Conservation (phyloP, 2,113 vertebrate genomes). For the Sclerurus mexicanus region DNA sequence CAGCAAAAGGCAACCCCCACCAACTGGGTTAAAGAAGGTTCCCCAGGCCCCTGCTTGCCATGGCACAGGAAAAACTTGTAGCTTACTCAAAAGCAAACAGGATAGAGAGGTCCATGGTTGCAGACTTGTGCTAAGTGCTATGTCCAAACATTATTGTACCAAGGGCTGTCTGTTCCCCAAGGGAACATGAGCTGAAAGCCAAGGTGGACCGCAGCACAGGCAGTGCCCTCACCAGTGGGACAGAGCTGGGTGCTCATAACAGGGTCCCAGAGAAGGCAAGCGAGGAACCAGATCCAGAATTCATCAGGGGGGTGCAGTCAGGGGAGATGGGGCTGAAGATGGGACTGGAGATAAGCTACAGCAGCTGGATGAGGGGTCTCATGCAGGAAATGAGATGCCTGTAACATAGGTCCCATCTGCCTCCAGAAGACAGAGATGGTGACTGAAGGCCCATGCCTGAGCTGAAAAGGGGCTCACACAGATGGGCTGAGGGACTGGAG, state of each 20-base stretch:
- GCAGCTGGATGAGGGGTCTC: rapidly evolving
- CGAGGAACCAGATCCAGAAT: not conserved
- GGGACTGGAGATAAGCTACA: not conserved
- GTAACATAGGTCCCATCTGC: not conserved
- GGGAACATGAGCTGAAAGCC: not conserved
- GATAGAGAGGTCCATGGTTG: not conserved
- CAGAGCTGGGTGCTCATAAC: not conserved
- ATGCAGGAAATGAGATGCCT: not conserved
- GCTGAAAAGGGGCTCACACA: not conserved
- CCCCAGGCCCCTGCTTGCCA: not conserved
- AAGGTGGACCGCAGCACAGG: not conserved
- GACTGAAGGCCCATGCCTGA: not conserved
- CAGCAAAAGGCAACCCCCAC: not conserved
- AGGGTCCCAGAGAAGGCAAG: not conserved
- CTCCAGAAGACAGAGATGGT: not conserved
- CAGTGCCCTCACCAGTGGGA: not conserved
- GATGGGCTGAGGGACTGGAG: rapidly evolving
- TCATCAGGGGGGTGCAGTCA: not conserved
- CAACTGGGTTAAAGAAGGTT: not conserved
- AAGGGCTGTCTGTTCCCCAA: not conserved
- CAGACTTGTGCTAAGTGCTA: not conserved
- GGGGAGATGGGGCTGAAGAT: not conserved
- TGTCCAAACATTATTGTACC: not conserved
- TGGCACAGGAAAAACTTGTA: not conserved
- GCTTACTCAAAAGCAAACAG: not conserved